phyloP scores from a whole-genome alignment of 2,797 vertebrate genomes.

The Arnoldichthys spilopterus region DNA sequence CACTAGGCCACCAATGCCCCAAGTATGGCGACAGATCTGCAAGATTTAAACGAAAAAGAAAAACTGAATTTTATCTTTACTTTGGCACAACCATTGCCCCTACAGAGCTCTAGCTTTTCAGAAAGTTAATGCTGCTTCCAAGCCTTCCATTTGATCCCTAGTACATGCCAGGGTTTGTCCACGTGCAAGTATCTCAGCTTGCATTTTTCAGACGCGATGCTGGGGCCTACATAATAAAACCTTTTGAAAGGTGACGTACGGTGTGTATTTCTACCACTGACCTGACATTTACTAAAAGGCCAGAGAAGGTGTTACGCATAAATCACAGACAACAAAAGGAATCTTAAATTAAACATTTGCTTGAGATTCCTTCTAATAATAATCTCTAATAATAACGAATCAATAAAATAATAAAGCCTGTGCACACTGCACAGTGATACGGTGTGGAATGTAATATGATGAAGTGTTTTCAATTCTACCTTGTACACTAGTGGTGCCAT shows the following conservation, averaged over 20 bases:
- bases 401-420: background rate
- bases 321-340: background rate
- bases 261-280: conserved; percentile 44
- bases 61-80: no score
- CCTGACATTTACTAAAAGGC: conserved; percentile 50
- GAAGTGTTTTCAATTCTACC: background rate
- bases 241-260: no score
- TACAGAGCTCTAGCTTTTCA: no score
- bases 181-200: conserved; percentile 14
- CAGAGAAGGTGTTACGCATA: conserved; percentile 26
- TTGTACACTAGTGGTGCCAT: background rate
- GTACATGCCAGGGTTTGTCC: no score
- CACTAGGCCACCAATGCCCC: no score
- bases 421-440: background rate
- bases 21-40: no score
- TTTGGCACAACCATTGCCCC: no score
- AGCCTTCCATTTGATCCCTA: no score
- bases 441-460: background rate
- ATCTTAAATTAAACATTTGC: conserved; percentile 22
- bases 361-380: background rate
- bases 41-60: no score
- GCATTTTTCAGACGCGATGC: conserved; percentile 39
- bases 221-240: conserved; percentile 36
- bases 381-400: background rate
- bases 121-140: no score